phyloP scores from a whole-genome alignment of 64 coral and sea anemone genomes.

The Porites australiensis region DNA sequence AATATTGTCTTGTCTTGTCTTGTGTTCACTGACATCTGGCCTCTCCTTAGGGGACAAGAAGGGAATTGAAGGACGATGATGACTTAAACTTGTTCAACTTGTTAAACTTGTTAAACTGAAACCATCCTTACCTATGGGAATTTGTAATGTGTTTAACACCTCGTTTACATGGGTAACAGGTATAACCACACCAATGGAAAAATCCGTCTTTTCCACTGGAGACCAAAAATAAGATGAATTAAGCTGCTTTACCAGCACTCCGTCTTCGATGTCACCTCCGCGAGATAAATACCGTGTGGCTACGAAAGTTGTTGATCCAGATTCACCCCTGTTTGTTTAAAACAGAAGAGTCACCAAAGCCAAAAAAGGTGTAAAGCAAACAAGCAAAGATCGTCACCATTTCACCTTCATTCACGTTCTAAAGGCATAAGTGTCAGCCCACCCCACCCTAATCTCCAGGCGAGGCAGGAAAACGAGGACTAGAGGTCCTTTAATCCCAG shows the following conservation, averaged over 20 bases:
- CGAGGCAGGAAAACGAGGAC: too few relatives aligned
- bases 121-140: conserved; percentile 6
- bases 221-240: conserved; percentile 7
- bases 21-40: too few relatives aligned
- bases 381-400: too few relatives aligned
- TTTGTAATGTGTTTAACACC: neutral
- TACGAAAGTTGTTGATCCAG: neutral
- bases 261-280: neutral
- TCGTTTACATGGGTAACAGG: neutral
- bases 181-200: conserved; percentile 11
- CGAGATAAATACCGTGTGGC: neutral
- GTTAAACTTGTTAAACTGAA: neutral
- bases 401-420: too few relatives aligned
- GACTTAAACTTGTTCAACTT: too few relatives aligned
- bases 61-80: too few relatives aligned
- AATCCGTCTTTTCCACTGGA: neutral
- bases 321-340: neutral
- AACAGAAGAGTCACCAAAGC: too few relatives aligned
- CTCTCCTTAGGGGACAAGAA: too few relatives aligned
- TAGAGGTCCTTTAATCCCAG: too few relatives aligned
- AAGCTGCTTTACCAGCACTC: neutral
- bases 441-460: too few relatives aligned
- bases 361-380: neutral
- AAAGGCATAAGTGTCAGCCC: too few relatives aligned
- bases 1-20: too few relatives aligned